Base-by-base conservation (phyloP, 2,797 vertebrate species). In the Gobio occitaniae region DNA sequence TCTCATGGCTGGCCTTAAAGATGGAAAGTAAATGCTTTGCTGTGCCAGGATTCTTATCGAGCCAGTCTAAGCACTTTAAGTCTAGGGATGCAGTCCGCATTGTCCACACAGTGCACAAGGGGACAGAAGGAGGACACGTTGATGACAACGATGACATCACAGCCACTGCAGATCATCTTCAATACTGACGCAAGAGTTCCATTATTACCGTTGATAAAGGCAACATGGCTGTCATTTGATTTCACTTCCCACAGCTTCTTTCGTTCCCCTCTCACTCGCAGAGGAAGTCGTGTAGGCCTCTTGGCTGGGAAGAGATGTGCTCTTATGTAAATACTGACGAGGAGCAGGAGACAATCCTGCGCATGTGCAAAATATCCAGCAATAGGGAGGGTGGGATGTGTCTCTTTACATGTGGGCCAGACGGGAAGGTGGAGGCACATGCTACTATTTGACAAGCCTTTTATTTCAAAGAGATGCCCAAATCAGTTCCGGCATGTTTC, bases 261-360 rank as follows among this genome's bases (percentile, higher is more conserved):
- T 87, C 86, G 44, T 81, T 4, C 44, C 21, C n/a, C 63, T 76
- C 56, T 80, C 36, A 72, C 71, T 72, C 63, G 63, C 29, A 15
- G 56, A 17, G 44, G 32, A 75, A 65, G 59, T 47, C 44, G 4
- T 16, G 36, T 71, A 48, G 50, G 50, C 68, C 68, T 82, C 76
- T 76, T 48, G 75, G 8, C 63, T 79, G 74, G 61, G 52, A 69
- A 54, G 41, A 89, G 74, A 85, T 17, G 80, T 87, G 84, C 89
- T 89, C 47, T 70, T 82, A 82, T 81, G 78, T 15, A 66, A 95
- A 95, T 94, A 95, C 94, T 95, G 94, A 92, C 86, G 90, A 92
- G 92, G 91, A 91, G 92, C 89, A 90, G 90, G 91, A 92, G 87
- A 85, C 79, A 66, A 83, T 93, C 93, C 91, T 59, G 48, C 50